These are phyloP conservation scores for Bolinopsis microptera DNA, from an alignment of 37 sponge, comb jelly and placozoan genomes.

Conservation along the genomic window DNA sequence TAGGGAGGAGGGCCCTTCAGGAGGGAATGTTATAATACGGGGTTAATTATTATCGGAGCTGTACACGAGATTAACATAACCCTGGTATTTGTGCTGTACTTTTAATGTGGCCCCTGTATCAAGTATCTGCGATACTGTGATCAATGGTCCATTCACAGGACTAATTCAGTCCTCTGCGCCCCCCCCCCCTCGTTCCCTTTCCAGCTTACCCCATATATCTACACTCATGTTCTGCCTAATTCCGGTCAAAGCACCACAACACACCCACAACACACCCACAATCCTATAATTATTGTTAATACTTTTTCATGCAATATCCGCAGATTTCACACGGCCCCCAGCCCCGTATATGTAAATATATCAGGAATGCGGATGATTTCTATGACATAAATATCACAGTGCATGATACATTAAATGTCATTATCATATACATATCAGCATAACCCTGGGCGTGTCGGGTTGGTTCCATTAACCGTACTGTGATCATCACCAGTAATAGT, in stretches of 20 bases:
- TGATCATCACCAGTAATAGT: neutral
- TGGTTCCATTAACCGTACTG: neutral
- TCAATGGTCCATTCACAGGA: neutral
- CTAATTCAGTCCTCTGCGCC: neutral
- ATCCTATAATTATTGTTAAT: too few species aligned
- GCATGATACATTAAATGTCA: neutral
- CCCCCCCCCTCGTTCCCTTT: too few species aligned
- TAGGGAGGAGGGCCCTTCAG: too few species aligned
- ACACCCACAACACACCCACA: neutral
- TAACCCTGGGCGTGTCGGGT: neutral
- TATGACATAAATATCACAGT: neutral
- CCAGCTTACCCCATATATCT: neutral
- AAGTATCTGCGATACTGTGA: neutral
- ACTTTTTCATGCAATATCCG: neutral
- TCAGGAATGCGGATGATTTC: neutral
- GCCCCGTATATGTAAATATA: too few species aligned
- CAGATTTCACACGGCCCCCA: neutral
- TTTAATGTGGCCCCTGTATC: neutral
- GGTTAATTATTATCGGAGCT: too few species aligned
- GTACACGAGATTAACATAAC: too few species aligned
- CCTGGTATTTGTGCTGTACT: too few species aligned
- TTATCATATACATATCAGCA: neutral
- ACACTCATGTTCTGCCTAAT: neutral
- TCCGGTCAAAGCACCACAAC: neutral
- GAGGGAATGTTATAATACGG: too few species aligned